Evolutionary conservation across 2,888 invertebrate genomes (phyloP).

Genomic region (Muscina levida): DNA sequence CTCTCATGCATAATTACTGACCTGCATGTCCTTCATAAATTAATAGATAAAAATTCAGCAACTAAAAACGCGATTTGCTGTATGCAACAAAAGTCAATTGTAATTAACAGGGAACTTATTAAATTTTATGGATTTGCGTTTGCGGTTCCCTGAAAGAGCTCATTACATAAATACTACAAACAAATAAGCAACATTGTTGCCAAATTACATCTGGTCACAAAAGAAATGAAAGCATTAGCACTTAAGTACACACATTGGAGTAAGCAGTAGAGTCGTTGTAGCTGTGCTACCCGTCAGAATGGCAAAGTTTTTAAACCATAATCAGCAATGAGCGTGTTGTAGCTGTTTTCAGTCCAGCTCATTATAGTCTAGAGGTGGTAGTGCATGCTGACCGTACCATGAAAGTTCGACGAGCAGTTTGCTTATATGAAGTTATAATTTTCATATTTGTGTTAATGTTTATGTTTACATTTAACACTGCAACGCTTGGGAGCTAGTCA

Average conservation of each 20-base stretch:
- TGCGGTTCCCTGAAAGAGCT: background rate
- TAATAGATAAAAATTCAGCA: background rate
- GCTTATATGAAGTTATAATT: constrained; percentile 9
- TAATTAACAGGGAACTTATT: background rate
- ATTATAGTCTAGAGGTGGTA: background rate
- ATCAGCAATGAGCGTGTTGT: background rate
- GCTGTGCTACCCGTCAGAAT: background rate
- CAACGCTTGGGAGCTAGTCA: constrained; percentile 9
- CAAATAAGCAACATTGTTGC: constrained; percentile 36
- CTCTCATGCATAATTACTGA: background rate
- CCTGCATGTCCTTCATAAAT: background rate
- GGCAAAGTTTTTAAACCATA: background rate
- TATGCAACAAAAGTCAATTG: background rate
- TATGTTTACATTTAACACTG: constrained; percentile 38
- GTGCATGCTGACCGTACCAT: background rate
- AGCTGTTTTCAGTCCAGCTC: constrained; percentile 11
- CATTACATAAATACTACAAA: background rate
- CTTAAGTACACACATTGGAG: too few species aligned
- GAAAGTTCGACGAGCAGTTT: too few species aligned
- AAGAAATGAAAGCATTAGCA: constrained; percentile 7
- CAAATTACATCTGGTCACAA: constrained; percentile 49
- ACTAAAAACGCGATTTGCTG: background rate
- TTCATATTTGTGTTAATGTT: constrained; percentile 30
- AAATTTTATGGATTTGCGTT: background rate
- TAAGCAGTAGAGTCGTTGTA: too few species aligned